Evolutionary conservation across 1,140 invertebrate species (phyloP).

Genomic region (Leptinotarsa undecemlineata): DNA sequence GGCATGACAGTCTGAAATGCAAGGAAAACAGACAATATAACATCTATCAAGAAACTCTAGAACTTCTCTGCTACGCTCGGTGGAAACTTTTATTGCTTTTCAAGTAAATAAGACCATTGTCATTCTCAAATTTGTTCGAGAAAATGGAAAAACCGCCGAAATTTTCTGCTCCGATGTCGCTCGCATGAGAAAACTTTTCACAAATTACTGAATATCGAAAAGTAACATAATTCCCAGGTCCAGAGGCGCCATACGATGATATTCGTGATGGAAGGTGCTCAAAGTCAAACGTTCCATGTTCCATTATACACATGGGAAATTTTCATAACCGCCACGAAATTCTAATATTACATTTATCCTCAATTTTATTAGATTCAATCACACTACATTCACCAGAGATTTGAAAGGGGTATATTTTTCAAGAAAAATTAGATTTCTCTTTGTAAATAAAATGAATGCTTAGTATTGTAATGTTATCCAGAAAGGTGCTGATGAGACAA

Average conservation of each 20-base stretch:
- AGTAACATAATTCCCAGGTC: background rate
- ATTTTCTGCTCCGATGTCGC: background rate
- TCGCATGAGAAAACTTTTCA: background rate
- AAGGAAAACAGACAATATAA: constrained; percentile 2
- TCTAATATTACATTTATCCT: too few relatives aligned
- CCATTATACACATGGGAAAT: too few relatives aligned
- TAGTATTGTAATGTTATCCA: too few relatives aligned
- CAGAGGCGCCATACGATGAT: background rate
- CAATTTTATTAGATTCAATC: too few relatives aligned
- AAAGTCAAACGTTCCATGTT: too few relatives aligned
- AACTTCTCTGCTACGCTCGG: constrained; percentile 14
- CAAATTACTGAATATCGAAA: constrained; percentile 5
- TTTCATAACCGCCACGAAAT: too few relatives aligned
- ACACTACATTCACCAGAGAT: too few relatives aligned
- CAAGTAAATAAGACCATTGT: constrained; percentile 26
- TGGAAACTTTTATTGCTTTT: constrained; percentile 25
- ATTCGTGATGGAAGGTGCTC: too few relatives aligned
- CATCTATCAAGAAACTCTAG: background rate
- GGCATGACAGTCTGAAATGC: background rate
- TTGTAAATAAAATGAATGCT: too few relatives aligned
- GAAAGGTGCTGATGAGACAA: too few relatives aligned
- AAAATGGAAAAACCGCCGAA: constrained; percentile 6
- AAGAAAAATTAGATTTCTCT: too few relatives aligned
- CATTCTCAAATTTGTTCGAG: constrained; percentile 18
- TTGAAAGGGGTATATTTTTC: too few relatives aligned